Evolutionary conservation across 2,888 invertebrate genomes (phyloP).

Genomic region (Sisyra nigra): DNA sequence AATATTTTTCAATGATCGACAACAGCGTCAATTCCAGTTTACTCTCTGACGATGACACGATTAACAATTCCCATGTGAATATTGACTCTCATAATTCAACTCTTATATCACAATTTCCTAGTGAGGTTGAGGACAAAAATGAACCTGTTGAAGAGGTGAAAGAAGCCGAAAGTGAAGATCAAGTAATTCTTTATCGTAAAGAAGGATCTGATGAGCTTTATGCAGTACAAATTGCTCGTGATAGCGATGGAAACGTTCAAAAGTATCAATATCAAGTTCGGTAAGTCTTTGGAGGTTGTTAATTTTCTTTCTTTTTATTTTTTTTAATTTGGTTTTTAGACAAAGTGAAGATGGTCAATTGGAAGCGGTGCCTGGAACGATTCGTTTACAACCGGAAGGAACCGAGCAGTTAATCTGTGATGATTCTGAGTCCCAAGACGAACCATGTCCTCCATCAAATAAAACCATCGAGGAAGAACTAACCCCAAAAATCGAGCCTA

Average conservation of each 20-base stretch:
- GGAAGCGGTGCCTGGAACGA: slow-evolving; percentile 24
- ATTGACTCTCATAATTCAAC: background rate
- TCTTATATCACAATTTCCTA: slow-evolving; percentile 5
- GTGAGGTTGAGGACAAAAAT: slow-evolving; percentile 12
- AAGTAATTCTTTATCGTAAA: slow-evolving; percentile 22
- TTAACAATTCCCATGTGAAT: slow-evolving; percentile 4
- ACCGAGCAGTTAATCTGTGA: slow-evolving; percentile 10
- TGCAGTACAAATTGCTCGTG: slow-evolving; percentile 23
- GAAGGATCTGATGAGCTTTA: slow-evolving; percentile 25
- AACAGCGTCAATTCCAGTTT: slow-evolving; percentile 11
- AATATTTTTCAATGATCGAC: slow-evolving; percentile 23
- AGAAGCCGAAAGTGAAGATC: slow-evolving; percentile 12
- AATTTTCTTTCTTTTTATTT: background rate
- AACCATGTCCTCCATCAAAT: background rate
- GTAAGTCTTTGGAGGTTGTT: slow-evolving; percentile 14
- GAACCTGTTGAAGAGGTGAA: slow-evolving; percentile 10
- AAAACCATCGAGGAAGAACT: slow-evolving; percentile 2
- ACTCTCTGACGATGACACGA: background rate
- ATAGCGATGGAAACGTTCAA: slow-evolving; percentile 25
- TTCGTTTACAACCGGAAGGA: slow-evolving; percentile 20
- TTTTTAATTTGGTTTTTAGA: slow-evolving; percentile 14
- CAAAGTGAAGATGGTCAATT: slow-evolving; percentile 24
- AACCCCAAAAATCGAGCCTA: background rate
- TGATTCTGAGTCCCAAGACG: background rate
- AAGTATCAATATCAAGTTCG: slow-evolving; percentile 26